Evolutionary conservation across 2,888 invertebrate species (phyloP).

Genomic region (Microctonus hyperodae): DNA sequence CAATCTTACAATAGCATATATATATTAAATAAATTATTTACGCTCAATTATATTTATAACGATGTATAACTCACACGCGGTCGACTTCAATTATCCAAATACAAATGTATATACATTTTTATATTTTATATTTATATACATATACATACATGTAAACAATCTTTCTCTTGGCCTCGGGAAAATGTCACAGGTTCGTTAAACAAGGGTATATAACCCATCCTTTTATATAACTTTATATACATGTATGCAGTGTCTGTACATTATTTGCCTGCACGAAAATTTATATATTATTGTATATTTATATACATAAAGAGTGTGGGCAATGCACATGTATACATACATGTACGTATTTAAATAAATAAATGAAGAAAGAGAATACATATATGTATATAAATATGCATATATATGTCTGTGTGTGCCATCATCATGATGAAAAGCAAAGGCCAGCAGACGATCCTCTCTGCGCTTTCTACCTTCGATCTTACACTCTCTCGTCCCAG

Average conservation of each 20-base stretch:
- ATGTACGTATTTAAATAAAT: not conserved
- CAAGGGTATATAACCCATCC: constrained; percentile 33
- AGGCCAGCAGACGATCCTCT: constrained; percentile 62
- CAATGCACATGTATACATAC: not conserved
- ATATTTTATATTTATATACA: too few relatives aligned
- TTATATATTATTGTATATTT: not conserved
- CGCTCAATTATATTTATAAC: too few relatives aligned
- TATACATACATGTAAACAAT: constrained; percentile 9
- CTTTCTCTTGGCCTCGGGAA: constrained; percentile 24
- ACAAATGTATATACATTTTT: too few relatives aligned
- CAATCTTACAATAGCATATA: too few relatives aligned
- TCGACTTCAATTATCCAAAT: constrained; percentile 23
- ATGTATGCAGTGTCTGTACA: too few relatives aligned
- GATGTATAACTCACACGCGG: constrained; percentile 19
- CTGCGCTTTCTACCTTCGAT: constrained; percentile 61
- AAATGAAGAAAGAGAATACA: constrained; percentile 5
- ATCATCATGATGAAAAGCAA: constrained; percentile 54
- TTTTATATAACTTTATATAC: constrained; percentile 50
- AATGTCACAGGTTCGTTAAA: constrained; percentile 32
- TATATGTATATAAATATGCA: not conserved
- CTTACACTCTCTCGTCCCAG: constrained; percentile 47
- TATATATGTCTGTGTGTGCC: constrained; percentile 20
- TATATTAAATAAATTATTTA: too few relatives aligned
- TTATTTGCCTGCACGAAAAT: not conserved
- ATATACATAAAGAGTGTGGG: not conserved